Evolutionary conservation across 2,113 vertebrate genomes (phyloP).

Genomic region (Ciconia maguari): DNA sequence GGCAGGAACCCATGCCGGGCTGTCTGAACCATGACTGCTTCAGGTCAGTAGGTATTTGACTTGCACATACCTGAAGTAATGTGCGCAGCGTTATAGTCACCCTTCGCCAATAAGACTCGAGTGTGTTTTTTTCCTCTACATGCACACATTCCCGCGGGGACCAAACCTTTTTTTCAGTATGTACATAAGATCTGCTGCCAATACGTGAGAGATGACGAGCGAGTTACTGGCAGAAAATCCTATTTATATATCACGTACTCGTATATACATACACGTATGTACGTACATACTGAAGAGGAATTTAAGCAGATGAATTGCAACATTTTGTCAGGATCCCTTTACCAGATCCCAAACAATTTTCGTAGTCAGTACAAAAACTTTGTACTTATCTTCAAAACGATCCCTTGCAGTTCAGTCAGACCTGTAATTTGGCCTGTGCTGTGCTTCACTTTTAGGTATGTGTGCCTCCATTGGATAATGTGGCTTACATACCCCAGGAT

Average conservation of each 20-base stretch:
- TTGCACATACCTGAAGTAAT: slow-evolving; percentile 49
- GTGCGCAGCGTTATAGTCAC: background rate
- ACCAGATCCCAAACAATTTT: background rate
- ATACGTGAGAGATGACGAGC: background rate
- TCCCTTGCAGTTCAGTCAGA: background rate
- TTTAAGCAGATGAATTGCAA: background rate
- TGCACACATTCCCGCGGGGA: background rate
- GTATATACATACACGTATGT: background rate
- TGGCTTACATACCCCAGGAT: background rate
- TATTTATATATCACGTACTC: background rate
- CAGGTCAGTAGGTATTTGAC: slow-evolving; percentile 44
- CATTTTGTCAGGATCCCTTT: background rate
- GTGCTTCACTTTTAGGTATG: background rate
- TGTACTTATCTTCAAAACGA: background rate
- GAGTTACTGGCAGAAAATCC: background rate
- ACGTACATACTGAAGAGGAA: background rate
- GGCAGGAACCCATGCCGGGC: background rate
- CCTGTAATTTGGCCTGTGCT: background rate
- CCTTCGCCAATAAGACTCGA: background rate
- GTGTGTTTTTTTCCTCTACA: background rate
- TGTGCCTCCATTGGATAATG: background rate
- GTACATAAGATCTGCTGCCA: background rate
- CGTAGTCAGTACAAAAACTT: background rate
- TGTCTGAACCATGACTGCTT: slow-evolving; percentile 14
- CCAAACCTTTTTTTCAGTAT: background rate